phyloP scores from a whole-genome alignment of 2,888 invertebrate species.

The Bombylius discolor region DNA sequence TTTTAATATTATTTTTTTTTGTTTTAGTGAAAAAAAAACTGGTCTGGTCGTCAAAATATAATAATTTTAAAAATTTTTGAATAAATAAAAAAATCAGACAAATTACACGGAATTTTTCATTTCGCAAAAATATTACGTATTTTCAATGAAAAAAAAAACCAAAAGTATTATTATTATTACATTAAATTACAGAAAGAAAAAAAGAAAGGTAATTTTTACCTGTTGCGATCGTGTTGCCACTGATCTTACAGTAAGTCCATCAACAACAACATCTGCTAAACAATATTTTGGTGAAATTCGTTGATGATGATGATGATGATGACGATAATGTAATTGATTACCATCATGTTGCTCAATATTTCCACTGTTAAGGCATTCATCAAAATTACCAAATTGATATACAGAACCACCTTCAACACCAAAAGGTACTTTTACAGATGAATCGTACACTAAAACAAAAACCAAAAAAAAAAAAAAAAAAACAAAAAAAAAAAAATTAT shows the following conservation, averaged over 20 bases:
- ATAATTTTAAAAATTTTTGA: too few species aligned
- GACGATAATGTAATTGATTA: conserved; percentile 1
- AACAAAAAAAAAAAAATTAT: conserved; percentile 1
- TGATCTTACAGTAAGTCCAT: conserved; percentile 17
- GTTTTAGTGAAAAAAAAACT: too few species aligned
- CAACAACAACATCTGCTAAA: conserved; percentile 41
- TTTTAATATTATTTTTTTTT: too few species aligned
- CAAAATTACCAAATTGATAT: conserved; percentile 61
- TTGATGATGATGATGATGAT: background rate
- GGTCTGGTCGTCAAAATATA: too few species aligned
- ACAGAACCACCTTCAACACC: conserved; percentile 54
- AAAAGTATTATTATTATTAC: too few species aligned
- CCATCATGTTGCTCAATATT: conserved; percentile 28
- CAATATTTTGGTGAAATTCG: conserved; percentile 44
- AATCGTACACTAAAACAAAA: conserved; percentile 51
- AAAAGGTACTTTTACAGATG: conserved; percentile 54
- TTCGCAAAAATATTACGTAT: too few species aligned
- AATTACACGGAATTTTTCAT: too few species aligned
- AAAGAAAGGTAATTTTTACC: conserved; percentile 4
- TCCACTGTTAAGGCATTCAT: conserved; percentile 46
- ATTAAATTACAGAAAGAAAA: too few species aligned
- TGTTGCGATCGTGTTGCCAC: conserved; percentile 11
- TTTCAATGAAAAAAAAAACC: too few species aligned
- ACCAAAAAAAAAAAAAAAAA: conserved; percentile 2
- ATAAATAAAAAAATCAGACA: too few species aligned